A percentile compares a stretch with the other conserved stretches of the same genome.
These are phyloP conservation scores for Drosophila pallidifrons DNA, from an alignment of 1,140 invertebrate species.

Conservation along the genomic window DNA sequence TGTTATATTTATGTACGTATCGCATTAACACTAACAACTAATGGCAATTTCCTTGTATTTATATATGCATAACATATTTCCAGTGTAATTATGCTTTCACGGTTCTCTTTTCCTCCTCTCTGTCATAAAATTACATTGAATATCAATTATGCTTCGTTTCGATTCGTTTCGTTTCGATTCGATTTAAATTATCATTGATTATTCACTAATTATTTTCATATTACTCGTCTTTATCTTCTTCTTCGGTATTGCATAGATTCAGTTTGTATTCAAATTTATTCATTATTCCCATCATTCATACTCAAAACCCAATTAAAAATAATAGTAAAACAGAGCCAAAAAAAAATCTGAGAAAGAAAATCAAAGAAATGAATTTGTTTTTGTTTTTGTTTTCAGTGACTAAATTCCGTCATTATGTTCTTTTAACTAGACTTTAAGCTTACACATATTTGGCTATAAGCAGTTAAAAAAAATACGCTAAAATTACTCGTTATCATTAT, in stretches of 20 bases:
- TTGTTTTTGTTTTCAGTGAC: slow-evolving; percentile 18
- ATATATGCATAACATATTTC: slow-evolving; percentile 44
- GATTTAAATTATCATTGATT: slow-evolving; percentile 13
- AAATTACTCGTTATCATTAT: slow-evolving; percentile 73
- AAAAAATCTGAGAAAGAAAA: slow-evolving; percentile 24
- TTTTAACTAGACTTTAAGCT: slow-evolving; percentile 46
- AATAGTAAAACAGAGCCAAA: not conserved
- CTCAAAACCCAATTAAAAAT: not conserved
- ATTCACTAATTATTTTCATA: slow-evolving; percentile 4
- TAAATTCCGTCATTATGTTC: slow-evolving; percentile 23
- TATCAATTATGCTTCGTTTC: slow-evolving; percentile 17
- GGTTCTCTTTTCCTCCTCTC: not conserved
- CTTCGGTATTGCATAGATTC: slow-evolving; percentile 27
- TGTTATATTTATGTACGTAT: slow-evolving; percentile 41
- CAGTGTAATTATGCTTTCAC: slow-evolving; percentile 4
- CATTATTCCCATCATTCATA: not conserved
- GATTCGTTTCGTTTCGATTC: too few relatives aligned
- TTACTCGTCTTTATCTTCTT: not conserved
- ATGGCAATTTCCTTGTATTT: slow-evolving; percentile 76
- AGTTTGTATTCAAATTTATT: slow-evolving; percentile 19
- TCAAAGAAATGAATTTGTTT: slow-evolving; percentile 28
- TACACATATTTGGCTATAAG: slow-evolving; percentile 73
- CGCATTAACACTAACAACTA: slow-evolving; percentile 77
- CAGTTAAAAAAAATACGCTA: slow-evolving; percentile 77
- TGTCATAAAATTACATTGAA: slow-evolving; percentile 32